Percentiles rank a stretch among this genome's conserved stretches.
Evolutionary conservation across 1,140 invertebrate genomes (phyloP).

Genomic region (Leptoteleia sp.): DNA sequence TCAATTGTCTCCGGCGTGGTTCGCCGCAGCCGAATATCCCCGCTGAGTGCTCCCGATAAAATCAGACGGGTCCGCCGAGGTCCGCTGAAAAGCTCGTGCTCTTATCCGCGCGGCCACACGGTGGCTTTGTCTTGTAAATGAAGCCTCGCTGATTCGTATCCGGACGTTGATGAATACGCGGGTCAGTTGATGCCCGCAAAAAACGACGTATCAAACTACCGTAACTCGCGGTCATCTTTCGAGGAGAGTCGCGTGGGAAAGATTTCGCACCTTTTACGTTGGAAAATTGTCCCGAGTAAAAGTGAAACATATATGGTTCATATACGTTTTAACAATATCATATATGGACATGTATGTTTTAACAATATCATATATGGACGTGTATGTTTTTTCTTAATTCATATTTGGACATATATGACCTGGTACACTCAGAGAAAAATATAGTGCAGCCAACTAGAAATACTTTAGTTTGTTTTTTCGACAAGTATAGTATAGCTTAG

Average conservation of each 20-base stretch:
- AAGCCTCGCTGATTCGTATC: constrained; percentile 80
- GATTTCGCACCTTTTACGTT: constrained; percentile 50
- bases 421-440: too few relatives aligned
- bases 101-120: constrained; percentile 72
- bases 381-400: too few relatives aligned
- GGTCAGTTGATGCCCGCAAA: constrained; percentile 41
- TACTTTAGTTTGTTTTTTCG: too few relatives aligned
- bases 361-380: too few relatives aligned
- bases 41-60: constrained; percentile 57
- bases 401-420: too few relatives aligned
- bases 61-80: constrained; percentile 56
- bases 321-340: too few relatives aligned
- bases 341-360: too few relatives aligned
- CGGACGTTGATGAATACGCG: constrained; percentile 81
- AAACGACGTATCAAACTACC: constrained; percentile 44
- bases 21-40: constrained; percentile 51
- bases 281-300: too few relatives aligned
- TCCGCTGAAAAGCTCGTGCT: constrained; percentile 60
- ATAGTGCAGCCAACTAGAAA: too few relatives aligned
- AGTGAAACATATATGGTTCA: too few relatives aligned
- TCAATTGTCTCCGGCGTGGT: constrained; percentile 55
- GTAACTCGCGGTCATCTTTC: neutral
- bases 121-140: constrained; percentile 82
- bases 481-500: too few relatives aligned
- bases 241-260: constrained; percentile 44